phyloP scores from a whole-genome alignment of 1,140 invertebrate species.

The Medauroidea extradentata region DNA sequence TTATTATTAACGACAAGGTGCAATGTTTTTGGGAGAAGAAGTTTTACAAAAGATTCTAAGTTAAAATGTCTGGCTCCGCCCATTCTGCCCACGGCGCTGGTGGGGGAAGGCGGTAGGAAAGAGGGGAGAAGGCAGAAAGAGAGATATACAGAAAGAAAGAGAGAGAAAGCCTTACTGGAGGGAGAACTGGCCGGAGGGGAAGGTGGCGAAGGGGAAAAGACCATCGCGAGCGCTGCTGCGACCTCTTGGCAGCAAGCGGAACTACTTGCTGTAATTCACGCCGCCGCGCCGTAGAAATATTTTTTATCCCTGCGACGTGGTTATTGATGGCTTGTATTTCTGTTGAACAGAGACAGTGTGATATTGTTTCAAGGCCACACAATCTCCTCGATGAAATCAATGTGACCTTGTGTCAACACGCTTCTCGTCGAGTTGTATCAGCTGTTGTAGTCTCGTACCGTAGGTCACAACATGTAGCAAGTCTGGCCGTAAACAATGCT shows the following conservation, averaged over 20 bases:
- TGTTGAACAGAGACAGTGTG: neutral
- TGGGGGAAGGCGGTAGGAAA: constrained; percentile 4
- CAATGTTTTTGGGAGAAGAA: no score
- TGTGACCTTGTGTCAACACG: no score
- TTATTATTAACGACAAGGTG: no score
- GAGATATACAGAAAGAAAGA: constrained; percentile 18
- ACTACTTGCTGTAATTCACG: constrained; percentile 44
- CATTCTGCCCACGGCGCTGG: constrained; percentile 25
- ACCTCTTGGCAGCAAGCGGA: constrained; percentile 38
- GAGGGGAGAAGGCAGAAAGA: constrained; percentile 2
- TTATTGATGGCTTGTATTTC: constrained; percentile 29
- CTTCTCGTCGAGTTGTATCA: no score
- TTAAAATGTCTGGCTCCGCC: no score
- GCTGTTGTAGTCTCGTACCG: no score
- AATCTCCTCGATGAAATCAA: no score
- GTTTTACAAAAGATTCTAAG: no score
- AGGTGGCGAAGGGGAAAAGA: constrained; percentile 16
- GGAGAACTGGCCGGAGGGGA: neutral
- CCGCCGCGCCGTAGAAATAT: constrained; percentile 33
- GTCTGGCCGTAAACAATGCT: no score
- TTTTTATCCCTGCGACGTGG: constrained; percentile 35
- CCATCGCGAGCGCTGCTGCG: constrained; percentile 7
- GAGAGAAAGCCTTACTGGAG: neutral
- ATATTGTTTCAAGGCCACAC: no score
- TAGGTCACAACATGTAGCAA: no score